Evolutionary conservation across 2,113 vertebrate genomes (phyloP).

Genomic region (Oxygymnocypris stewartii): DNA sequence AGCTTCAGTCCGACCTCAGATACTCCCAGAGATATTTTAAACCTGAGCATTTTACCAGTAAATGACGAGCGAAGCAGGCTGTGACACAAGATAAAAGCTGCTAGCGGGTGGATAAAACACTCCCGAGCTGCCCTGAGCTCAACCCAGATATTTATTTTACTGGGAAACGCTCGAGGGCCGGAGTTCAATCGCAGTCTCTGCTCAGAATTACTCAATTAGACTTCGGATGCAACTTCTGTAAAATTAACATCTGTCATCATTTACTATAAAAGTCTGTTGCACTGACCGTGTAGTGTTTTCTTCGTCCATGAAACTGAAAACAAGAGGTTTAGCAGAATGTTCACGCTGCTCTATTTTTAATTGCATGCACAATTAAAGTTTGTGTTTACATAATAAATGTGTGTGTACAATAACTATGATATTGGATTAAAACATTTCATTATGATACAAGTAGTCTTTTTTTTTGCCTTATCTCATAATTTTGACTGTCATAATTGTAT

Average conservation of each 20-base stretch:
- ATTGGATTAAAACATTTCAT: too few species aligned
- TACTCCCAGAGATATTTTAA: background rate
- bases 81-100: background rate
- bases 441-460: too few species aligned
- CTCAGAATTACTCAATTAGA: background rate
- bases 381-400: too few species aligned
- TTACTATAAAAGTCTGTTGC: background rate
- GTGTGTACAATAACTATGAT: too few species aligned
- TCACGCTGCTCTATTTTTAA: too few species aligned
- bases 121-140: background rate
- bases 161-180: background rate
- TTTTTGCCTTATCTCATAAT: too few species aligned
- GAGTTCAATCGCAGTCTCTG: background rate
- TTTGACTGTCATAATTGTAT: too few species aligned
- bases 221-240: background rate
- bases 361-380: too few species aligned
- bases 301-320: too few species aligned
- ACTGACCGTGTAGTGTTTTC: too few species aligned
- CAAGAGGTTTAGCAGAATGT: too few species aligned
- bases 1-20: background rate
- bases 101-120: background rate
- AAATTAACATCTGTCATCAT: background rate
- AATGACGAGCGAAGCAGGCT: background rate
- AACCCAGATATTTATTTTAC: background rate
- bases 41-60: background rate